Evolutionary conservation across 2,888 invertebrate genomes (phyloP).

Genomic region (Pegoplata infirma): DNA sequence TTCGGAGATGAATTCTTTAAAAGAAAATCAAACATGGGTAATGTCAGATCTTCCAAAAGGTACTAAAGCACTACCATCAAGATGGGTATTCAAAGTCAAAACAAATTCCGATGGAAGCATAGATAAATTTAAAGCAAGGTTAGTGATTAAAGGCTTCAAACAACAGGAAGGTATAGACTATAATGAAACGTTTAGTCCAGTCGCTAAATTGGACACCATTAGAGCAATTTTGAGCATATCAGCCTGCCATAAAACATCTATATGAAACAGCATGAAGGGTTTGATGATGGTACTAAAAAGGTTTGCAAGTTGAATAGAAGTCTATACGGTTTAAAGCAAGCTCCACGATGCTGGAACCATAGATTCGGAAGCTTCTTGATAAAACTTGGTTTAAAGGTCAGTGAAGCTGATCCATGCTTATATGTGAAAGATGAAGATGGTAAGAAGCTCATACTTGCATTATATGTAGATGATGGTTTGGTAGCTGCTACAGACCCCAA

Average conservation of each 20-base stretch:
- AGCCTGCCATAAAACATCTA: slow-evolving; percentile 43
- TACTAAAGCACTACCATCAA: background rate
- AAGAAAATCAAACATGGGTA: slow-evolving; percentile 6
- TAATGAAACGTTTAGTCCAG: slow-evolving; percentile 60
- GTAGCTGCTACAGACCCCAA: slow-evolving; percentile 54
- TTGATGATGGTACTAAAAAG: slow-evolving; percentile 38
- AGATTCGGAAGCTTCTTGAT: slow-evolving; percentile 59
- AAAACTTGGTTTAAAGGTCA: slow-evolving; percentile 60
- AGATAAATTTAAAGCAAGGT: slow-evolving; percentile 15
- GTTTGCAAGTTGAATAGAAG: slow-evolving; percentile 59
- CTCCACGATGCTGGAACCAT: slow-evolving; percentile 62
- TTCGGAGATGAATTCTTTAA: slow-evolving; percentile 2
- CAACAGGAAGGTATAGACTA: slow-evolving; percentile 55
- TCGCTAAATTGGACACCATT: slow-evolving; percentile 53
- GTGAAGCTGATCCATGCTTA: slow-evolving; percentile 66
- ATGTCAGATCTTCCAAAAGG: background rate
- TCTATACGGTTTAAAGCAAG: slow-evolving; percentile 64
- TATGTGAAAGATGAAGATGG: slow-evolving; percentile 51
- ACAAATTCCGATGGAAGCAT: slow-evolving; percentile 8
- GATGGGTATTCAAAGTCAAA: slow-evolving; percentile 2
- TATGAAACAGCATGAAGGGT: slow-evolving; percentile 28
- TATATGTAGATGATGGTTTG: slow-evolving; percentile 67
- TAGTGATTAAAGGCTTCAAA: slow-evolving; percentile 63
- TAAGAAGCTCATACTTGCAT: slow-evolving; percentile 57
- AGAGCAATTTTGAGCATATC: slow-evolving; percentile 54